Conservation (phyloP, 2,888 invertebrate species). For the Mesochorus sp. region DNA sequence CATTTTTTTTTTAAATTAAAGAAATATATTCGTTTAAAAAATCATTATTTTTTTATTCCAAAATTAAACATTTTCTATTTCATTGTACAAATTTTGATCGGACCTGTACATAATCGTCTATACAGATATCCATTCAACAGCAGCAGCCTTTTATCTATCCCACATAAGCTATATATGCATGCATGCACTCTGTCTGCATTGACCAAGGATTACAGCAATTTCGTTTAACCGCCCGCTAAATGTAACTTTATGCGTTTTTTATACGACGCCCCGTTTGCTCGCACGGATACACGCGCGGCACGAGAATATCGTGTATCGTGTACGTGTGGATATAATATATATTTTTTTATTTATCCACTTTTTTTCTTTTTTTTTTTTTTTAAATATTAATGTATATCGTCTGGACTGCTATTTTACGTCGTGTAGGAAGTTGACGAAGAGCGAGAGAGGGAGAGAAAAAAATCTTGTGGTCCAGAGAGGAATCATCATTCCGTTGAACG, state of each 20-base stretch:
- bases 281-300: conserved; percentile 45
- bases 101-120: not conserved
- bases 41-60: too few species aligned
- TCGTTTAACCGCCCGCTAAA: conserved; percentile 78
- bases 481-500: conserved; percentile 52
- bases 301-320: conserved; percentile 41
- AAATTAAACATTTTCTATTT: too few species aligned
- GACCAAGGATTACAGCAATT: conserved; percentile 78
- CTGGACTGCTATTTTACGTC: conserved; percentile 36
- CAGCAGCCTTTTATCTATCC: conserved; percentile 6
- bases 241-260: conserved; percentile 76
- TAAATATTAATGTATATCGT: conserved; percentile 33
- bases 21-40: too few species aligned
- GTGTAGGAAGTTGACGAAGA: not conserved
- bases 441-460: not conserved
- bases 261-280: conserved; percentile 66
- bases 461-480: conserved; percentile 28
- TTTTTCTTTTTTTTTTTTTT: conserved; percentile 20
- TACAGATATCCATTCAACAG: not conserved
- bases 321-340: not conserved
- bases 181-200: conserved; percentile 59
- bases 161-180: not conserved
- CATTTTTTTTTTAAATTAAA: too few species aligned
- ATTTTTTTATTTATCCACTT: not conserved
- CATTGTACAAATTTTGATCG: not conserved